Evolutionary conservation across 2,113 vertebrate species (phyloP), one percentile per base, ranked within the genome.

Genomic region (Atlantisia rogersi): DNA sequence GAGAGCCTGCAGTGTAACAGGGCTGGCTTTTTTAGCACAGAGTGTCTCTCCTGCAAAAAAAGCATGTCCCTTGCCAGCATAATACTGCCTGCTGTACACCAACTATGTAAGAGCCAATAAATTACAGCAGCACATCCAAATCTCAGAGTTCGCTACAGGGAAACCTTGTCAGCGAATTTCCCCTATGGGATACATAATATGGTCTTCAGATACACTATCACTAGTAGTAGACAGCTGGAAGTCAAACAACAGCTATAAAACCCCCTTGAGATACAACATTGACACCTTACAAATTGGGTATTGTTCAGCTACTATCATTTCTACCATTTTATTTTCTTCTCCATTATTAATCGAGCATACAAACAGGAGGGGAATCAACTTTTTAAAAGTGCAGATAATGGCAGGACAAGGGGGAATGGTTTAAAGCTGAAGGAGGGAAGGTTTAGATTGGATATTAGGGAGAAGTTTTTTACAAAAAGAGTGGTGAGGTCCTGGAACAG

Each of bases 161-260:
- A 92, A 86, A 80, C 4, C 24, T 40, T 83, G 60, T 17, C 69
- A 81, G 48, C 26, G 67, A 53, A 64, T 75, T 52, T 92, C 56
- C 64, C 86, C 79, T 76, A 25, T 25, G 58, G 79, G 64, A 70
- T 70, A 67, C 6, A 42, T 21, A 80, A 50, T 29, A 46, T 2
- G 5, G 29, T 71, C 56, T 71, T 83, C 58, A 84, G 70, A 84
- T 71, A 56, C 44, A 48, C 70, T 59, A 64, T 53, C 50, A 32
- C n/a, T n/a, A 18, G 55, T 11, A 74, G 88, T 11, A 93, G 73
- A 78, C 56, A 83, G 42, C 71, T 88, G 79, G 31, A 88, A 96
- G 71, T 81, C 76, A 83, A 93, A 60, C 32, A 83, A 64, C 63
- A 93, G 75, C 82, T 90, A 28, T 48, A 88, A 95, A 42, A 81